Evolutionary conservation across 2,888 invertebrate species (phyloP).

Genomic region (Rhodophaea formosa): DNA sequence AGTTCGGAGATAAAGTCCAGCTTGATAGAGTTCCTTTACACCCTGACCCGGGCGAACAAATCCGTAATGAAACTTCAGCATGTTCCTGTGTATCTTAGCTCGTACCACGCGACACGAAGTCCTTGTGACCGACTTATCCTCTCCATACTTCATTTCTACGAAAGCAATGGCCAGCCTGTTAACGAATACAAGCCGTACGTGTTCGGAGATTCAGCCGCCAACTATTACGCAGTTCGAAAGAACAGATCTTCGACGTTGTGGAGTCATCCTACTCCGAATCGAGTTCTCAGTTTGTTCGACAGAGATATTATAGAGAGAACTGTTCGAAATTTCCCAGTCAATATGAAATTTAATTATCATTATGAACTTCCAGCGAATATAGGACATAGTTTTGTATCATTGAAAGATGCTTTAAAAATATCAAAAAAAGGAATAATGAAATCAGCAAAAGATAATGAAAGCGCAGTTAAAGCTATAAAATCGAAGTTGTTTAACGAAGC

Average conservation of each 20-base stretch:
- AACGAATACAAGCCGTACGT: conserved; percentile 88
- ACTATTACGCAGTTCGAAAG: conserved; percentile 86
- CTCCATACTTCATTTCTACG: conserved; percentile 85
- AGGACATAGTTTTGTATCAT: conserved; percentile 25
- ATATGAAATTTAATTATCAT: conserved; percentile 78
- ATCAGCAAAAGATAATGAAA: conserved; percentile 45
- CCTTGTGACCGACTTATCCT: conserved; percentile 86
- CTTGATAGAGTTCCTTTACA: conserved; percentile 83
- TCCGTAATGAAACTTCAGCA: conserved; percentile 84
- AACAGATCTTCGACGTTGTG: conserved; percentile 79
- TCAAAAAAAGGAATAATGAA: conserved; percentile 43
- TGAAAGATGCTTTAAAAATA: conserved; percentile 42
- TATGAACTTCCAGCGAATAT: conserved; percentile 51
- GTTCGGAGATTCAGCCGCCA: conserved; percentile 91
- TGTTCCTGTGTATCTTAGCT: conserved; percentile 87
- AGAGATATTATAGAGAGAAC: conserved; percentile 84
- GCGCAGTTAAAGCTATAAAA: conserved; percentile 39
- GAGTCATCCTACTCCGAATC: conserved; percentile 86
- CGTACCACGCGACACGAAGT: conserved; percentile 88
- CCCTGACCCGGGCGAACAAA: conserved; percentile 83
- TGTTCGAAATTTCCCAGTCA: conserved; percentile 85
- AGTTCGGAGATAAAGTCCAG: conserved; percentile 79
- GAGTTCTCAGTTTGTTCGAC: conserved; percentile 87
- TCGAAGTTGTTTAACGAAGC: conserved; percentile 44
- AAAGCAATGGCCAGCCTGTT: conserved; percentile 84